Evolutionary conservation across 2,888 invertebrate genomes (phyloP), one percentile per base, ranked within the genome.

Genomic region (Seira sanloemensis): DNA sequence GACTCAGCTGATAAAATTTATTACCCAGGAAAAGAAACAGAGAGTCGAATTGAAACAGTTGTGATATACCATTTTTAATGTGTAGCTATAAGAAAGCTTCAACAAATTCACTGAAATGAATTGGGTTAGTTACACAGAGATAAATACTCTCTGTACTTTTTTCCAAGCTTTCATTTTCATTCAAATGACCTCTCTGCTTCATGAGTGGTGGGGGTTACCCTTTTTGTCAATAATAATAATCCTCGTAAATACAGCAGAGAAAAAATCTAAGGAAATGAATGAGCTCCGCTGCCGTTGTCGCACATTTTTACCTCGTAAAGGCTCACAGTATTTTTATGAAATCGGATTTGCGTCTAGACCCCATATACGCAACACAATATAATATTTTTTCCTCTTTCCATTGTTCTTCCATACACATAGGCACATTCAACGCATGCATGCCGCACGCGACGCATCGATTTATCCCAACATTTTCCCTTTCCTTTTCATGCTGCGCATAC

Each of bases 381-480:
- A n/a, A n/a, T n/a, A n/a, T n/a, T n/a, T n/a, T n/a, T n/a, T n/a
- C n/a, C n/a, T n/a, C n/a, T n/a, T n/a, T n/a, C n/a, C n/a, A n/a
- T n/a, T n/a, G n/a, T n/a, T n/a, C n/a, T n/a, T n/a, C n/a, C n/a
- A n/a, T n/a, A n/a, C n/a, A n/a, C n/a, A n/a, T n/a, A n/a, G n/a
- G n/a, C n/a, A n/a, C n/a, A n/a, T n/a, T n/a, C n/a, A n/a, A 37
- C 4, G 37, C 68, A 26, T 74, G 68, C 74, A 80, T 75, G 37
- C 81, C 74, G 81, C 81, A 81, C 81, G 81, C 81, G 81, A 81
- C 81, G 75, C 81, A 81, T 75, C 81, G 81, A 81, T 81, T 81
- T 81, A 74, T 62, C 27, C 65, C 18, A 58, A 71, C 79, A 76
- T 76, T 76, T 76, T 76, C 19, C 19, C 54, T 71, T 71, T 71